These are phyloP conservation scores for Tuta absoluta DNA, from an alignment of 2,888 invertebrate species.

Conservation along the genomic window DNA sequence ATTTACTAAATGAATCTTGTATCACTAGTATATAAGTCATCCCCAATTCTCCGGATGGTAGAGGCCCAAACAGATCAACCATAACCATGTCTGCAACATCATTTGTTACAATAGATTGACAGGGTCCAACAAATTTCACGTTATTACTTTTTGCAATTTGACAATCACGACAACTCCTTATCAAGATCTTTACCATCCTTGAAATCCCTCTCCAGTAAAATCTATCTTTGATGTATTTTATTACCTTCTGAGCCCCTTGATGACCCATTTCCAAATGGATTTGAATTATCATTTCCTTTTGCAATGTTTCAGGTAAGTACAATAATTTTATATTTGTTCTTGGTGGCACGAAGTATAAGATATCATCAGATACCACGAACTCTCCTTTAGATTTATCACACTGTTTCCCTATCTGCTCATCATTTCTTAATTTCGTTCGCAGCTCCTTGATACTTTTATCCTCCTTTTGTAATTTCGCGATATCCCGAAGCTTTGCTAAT, in stretches of 20 bases:
- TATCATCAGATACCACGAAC: not conserved
- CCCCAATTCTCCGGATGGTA: not conserved
- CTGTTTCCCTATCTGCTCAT: not conserved
- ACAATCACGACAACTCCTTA: conserved; percentile 35
- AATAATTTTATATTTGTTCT: not conserved
- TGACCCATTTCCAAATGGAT: conserved; percentile 39
- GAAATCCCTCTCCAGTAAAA: conserved; percentile 35
- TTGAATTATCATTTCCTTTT: conserved; percentile 27
- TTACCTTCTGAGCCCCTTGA: conserved; percentile 36
- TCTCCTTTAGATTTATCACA: not conserved
- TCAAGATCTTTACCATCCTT: conserved; percentile 25
- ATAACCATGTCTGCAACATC: not conserved
- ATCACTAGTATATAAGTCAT: conserved; percentile 2
- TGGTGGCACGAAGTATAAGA: not conserved
- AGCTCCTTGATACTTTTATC: conserved; percentile 27
- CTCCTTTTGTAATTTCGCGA: conserved; percentile 22
- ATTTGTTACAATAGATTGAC: not conserved
- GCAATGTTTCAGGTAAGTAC: conserved; percentile 22
- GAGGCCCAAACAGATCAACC: not conserved
- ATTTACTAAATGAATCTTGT: conserved; percentile 11
- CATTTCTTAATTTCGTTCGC: not conserved
- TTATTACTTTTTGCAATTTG: conserved; percentile 34
- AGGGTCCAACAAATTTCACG: conserved; percentile 18
- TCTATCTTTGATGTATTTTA: conserved; percentile 35
- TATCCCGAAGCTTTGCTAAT: conserved; percentile 13